phyloP scores from a whole-genome alignment of 2,888 invertebrate genomes.

The Phytoseiulus persimilis region DNA sequence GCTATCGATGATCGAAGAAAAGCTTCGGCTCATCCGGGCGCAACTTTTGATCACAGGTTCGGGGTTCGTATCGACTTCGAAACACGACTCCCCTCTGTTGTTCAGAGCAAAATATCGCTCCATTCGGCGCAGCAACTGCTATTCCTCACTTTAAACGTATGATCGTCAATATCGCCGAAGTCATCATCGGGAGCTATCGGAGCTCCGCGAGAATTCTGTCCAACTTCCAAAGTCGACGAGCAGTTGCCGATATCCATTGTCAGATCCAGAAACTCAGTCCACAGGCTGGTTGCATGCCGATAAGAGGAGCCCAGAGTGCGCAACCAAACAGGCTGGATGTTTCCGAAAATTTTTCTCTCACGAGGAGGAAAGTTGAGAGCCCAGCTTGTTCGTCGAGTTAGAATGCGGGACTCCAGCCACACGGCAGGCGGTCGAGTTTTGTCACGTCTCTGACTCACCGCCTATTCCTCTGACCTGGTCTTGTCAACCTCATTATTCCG shows the following conservation, averaged over 20 bases:
- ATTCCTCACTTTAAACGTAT: neutral
- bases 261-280: too few relatives aligned
- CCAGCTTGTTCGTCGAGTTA: neutral
- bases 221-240: neutral
- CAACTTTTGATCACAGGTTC: neutral
- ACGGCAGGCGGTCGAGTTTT: neutral
- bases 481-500: conserved; percentile 5
- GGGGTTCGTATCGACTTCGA: neutral
- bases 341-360: too few relatives aligned
- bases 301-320: neutral
- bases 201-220: neutral
- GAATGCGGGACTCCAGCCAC: neutral
- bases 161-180: neutral
- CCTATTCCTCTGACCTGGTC: neutral
- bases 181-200: neutral
- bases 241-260: too few relatives aligned
- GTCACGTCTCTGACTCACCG: neutral
- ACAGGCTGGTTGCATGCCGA: neutral
- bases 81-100: neutral
- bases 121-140: neutral
- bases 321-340: too few relatives aligned
- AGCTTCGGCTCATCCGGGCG: neutral
- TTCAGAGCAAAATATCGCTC: neutral
- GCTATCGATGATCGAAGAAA: neutral
- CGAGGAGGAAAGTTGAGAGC: too few relatives aligned